Evolutionary conservation across 2,888 invertebrate genomes (phyloP).

Genomic region (Lasioglossum oenotherae): DNA sequence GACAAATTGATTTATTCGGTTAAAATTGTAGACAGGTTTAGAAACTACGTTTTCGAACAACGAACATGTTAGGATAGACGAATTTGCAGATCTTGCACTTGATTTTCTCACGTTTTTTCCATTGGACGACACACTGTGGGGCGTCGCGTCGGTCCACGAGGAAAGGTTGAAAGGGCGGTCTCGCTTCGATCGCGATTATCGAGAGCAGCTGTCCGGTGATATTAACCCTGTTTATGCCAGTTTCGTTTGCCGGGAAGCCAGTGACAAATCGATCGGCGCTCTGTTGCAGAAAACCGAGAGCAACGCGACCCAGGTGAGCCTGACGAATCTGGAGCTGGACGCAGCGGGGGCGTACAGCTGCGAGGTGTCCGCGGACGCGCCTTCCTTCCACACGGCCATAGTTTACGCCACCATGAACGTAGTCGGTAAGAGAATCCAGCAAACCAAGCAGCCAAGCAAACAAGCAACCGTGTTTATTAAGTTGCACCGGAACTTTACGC

Average conservation of each 20-base stretch:
- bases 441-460: background rate
- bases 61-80: no score
- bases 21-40: no score
- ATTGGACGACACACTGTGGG: no score
- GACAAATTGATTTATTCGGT: no score
- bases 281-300: slow-evolving; percentile 78
- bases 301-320: slow-evolving; percentile 81
- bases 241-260: background rate
- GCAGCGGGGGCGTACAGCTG: slow-evolving; percentile 81
- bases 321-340: slow-evolving; percentile 79
- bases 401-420: slow-evolving; percentile 80
- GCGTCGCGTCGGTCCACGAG: background rate
- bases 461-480: slow-evolving; percentile 33
- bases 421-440: slow-evolving; percentile 75
- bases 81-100: no score
- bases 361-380: slow-evolving; percentile 82
- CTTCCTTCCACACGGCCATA: slow-evolving; percentile 82
- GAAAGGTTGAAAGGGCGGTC: background rate
- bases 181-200: background rate
- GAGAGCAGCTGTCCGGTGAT: background rate
- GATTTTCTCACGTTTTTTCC: no score
- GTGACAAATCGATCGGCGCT: background rate
- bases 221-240: background rate
- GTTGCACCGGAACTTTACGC: slow-evolving; percentile 17
- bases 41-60: no score